Conservation (phyloP, 1,140 invertebrate species). For the Dolichoris vasculosae region DNA sequence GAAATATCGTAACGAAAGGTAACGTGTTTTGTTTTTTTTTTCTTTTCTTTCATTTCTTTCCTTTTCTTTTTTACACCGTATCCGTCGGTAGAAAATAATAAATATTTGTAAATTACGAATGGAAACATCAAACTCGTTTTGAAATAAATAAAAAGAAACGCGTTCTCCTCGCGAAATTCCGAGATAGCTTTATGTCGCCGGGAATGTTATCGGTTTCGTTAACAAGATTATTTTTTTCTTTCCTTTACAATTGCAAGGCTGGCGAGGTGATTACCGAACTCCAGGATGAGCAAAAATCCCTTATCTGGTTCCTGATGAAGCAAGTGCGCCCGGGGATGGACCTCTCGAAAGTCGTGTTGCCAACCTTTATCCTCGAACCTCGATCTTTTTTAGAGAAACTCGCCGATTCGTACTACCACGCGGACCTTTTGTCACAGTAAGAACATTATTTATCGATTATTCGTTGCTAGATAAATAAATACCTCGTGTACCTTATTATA, state of each 20-base stretch:
- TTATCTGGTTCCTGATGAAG: conserved; percentile 95
- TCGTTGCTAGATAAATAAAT: not conserved
- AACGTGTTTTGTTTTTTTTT: no score
- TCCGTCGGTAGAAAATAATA: no score
- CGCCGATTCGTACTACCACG: conserved; percentile 95
- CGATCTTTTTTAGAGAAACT: conserved; percentile 95
- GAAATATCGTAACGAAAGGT: no score
- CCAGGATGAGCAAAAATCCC: conserved; percentile 94
- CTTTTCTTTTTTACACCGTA: no score
- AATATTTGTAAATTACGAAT: no score
- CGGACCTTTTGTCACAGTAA: conserved; percentile 91
- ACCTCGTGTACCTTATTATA: no score
- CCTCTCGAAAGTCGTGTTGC: conserved; percentile 94
- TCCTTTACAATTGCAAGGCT: conserved; percentile 74
- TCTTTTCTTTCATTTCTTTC: no score
- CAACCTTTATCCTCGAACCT: conserved; percentile 92
- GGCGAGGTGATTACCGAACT: conserved; percentile 94
- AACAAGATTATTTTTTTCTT: conserved; percentile 45
- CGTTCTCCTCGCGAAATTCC: no score
- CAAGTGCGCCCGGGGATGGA: conserved; percentile 97
- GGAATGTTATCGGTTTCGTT: conserved; percentile 45
- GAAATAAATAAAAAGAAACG: no score
- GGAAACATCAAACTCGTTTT: no score
- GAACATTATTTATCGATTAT: conserved; percentile 51
- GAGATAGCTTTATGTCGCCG: no score